Evolutionary conservation across 2,113 vertebrate species (phyloP).

Genomic region (Centropus bengalensis): DNA sequence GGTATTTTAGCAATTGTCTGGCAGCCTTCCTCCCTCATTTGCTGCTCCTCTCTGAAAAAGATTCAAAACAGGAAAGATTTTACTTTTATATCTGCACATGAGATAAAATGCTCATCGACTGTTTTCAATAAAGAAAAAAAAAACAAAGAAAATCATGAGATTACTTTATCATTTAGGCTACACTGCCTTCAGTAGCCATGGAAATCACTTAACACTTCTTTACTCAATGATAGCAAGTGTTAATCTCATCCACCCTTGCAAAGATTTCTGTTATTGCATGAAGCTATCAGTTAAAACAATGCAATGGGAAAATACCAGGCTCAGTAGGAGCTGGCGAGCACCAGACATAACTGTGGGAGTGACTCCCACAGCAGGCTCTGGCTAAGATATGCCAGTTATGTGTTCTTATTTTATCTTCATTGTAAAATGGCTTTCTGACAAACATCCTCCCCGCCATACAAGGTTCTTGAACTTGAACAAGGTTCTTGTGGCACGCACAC

Average conservation of each 20-base stretch:
- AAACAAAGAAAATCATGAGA: neutral
- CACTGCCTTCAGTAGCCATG: neutral
- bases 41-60: neutral
- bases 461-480: neutral
- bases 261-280: constrained; percentile 17
- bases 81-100: neutral
- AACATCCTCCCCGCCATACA: neutral
- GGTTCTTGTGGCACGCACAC: neutral
- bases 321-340: constrained; percentile 32
- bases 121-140: neutral
- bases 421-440: neutral
- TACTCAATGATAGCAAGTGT: neutral
- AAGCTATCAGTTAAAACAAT: constrained; percentile 44
- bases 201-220: neutral
- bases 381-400: constrained; percentile 48
- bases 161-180: neutral
- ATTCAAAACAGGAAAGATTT: neutral
- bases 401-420: constrained; percentile 16
- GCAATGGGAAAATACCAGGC: constrained; percentile 63
- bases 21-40: neutral
- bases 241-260: constrained; percentile 22
- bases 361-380: constrained; percentile 39
- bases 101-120: neutral
- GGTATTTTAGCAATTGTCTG: neutral
- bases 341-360: constrained; percentile 46